phyloP scores from a whole-genome alignment of 2,888 invertebrate genomes.

The Meiosimyza platycephala region DNA sequence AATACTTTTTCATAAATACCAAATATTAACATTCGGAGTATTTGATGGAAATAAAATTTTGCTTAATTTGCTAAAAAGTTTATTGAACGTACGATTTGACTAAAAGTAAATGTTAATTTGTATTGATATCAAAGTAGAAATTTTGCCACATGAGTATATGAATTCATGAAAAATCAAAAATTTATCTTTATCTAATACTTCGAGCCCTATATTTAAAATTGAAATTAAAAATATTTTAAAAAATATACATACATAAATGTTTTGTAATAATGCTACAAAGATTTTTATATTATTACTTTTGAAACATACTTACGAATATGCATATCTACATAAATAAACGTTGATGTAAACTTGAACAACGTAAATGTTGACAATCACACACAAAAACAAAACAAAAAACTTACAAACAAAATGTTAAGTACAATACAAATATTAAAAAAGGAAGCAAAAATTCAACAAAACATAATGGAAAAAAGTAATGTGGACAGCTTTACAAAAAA shows the following conservation, averaged over 20 bases:
- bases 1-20: no score
- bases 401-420: slow-evolving; percentile 8
- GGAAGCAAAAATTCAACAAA: slow-evolving; percentile 14
- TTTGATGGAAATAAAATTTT: slow-evolving; percentile 24
- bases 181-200: no score
- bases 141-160: slow-evolving; percentile 36
- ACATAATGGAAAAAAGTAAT: slow-evolving; percentile 30
- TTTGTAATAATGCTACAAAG: no score
- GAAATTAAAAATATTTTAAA: no score
- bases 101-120: no score
- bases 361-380: slow-evolving; percentile 28
- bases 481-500: slow-evolving; percentile 37
- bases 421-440: neutral
- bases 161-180: no score
- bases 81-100: no score
- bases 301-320: neutral
- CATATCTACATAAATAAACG: neutral
- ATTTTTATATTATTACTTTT: neutral
- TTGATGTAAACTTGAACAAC: slow-evolving; percentile 20
- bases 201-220: no score
- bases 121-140: neutral
- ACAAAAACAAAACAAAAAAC: slow-evolving; percentile 6
- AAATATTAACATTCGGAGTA: slow-evolving; percentile 13
- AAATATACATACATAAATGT: no score
- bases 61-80: no score